phyloP scores from a whole-genome alignment of 2,113 vertebrate genomes.

The Macquaria ambigua region DNA sequence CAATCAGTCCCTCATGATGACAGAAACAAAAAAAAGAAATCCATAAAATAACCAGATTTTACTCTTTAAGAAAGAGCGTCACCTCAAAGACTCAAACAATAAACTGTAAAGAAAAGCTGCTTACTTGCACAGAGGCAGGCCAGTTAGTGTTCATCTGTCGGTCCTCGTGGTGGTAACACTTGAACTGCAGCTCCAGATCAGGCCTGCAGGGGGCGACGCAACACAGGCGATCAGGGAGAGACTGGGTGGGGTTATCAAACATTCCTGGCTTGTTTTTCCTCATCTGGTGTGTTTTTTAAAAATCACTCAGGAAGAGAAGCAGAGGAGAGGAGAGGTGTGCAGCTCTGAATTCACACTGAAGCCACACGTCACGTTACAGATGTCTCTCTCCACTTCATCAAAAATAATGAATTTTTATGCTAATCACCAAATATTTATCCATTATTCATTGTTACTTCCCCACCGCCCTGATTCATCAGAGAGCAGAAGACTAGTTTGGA shows the following conservation, averaged over 20 bases:
- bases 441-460: no score
- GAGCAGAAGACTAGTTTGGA: not conserved
- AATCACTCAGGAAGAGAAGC: slow-evolving; percentile 27
- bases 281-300: slow-evolving; percentile 2
- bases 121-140: slow-evolving; percentile 96
- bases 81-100: not conserved
- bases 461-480: no score
- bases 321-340: no score
- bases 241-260: slow-evolving; percentile 59
- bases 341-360: not conserved
- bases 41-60: not conserved
- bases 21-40: no score
- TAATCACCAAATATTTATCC: not conserved
- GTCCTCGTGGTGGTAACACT: slow-evolving; percentile 98
- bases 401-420: no score
- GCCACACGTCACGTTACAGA: not conserved
- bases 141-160: slow-evolving; percentile 98
- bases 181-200: slow-evolving; percentile 96
- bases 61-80: not conserved
- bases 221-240: slow-evolving; percentile 14
- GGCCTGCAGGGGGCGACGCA: slow-evolving; percentile 84
- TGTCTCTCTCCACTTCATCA: no score
- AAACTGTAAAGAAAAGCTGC: slow-evolving; percentile 23
- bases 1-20: not conserved
- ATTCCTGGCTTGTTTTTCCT: slow-evolving; percentile 52